phyloP scores from a whole-genome alignment of 2,113 vertebrate species.

The Tragelaphus buxtoni region DNA sequence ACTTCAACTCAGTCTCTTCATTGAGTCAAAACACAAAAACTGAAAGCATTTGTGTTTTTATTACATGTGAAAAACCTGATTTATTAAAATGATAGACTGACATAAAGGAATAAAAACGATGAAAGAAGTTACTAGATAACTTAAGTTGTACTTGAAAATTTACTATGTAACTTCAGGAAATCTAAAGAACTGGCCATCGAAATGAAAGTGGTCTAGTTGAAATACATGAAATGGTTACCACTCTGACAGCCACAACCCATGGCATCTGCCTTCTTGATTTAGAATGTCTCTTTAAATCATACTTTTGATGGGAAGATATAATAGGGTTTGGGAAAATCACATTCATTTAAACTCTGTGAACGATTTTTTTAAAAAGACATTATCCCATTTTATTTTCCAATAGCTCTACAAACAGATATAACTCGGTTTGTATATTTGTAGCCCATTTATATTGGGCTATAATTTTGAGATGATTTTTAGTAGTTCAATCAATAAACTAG shows the following conservation, averaged over 20 bases:
- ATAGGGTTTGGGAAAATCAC: neutral
- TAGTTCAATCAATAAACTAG: neutral
- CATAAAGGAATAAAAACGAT: neutral
- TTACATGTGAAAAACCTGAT: neutral
- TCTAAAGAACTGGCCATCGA: neutral
- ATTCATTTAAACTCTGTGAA: neutral
- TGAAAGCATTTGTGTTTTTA: neutral
- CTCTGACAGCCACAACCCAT: neutral
- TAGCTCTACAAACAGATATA: neutral
- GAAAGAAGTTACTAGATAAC: neutral
- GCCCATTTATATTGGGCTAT: neutral
- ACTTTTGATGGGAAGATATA: neutral
- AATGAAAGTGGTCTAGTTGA: slow-evolving; percentile 6
- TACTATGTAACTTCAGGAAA: neutral
- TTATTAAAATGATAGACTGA: slow-evolving; percentile 16
- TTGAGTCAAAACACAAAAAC: neutral
- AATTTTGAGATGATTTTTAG: neutral
- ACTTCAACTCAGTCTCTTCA: neutral
- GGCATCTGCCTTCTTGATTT: neutral
- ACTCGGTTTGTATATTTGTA: neutral
- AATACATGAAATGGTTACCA: neutral
- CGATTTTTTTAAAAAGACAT: neutral
- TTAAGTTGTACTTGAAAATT: neutral
- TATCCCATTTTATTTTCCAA: neutral
- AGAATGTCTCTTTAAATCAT: neutral